These are phyloP conservation scores for Leptobrachium leishanense DNA, from an alignment of 2,113 vertebrate genomes.

Conservation along the genomic window DNA sequence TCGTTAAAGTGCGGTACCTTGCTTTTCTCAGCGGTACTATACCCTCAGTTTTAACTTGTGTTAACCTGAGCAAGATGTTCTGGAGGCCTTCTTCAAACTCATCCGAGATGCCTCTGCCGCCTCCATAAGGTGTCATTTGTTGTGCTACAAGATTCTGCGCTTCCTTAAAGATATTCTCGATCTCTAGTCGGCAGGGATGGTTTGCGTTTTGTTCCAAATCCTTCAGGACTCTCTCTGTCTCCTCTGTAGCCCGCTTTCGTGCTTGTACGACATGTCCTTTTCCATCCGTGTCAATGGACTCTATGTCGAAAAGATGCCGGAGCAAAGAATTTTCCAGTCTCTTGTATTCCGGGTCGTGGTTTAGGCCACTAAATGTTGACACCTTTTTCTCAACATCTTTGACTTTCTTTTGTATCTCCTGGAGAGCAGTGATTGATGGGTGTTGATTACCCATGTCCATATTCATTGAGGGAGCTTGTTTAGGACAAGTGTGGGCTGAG, in stretches of 20 bases:
- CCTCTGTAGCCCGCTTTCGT: conserved; percentile 84
- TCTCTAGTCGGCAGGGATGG: conserved; percentile 83
- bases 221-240: conserved; percentile 85
- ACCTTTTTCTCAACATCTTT: conserved; percentile 87
- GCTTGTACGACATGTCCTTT: conserved; percentile 84
- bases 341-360: conserved; percentile 86
- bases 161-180: conserved; percentile 82
- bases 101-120: conserved; percentile 71
- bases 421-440: conserved; percentile 82
- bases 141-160: conserved; percentile 81
- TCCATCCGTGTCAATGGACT: conserved; percentile 91
- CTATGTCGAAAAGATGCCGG: conserved; percentile 87
- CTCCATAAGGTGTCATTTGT: conserved; percentile 75
- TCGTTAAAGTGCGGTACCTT: conserved; percentile 85
- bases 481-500: conserved; percentile 65
- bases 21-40: conserved; percentile 86
- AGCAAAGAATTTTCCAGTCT: conserved; percentile 84
- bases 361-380: conserved; percentile 82
- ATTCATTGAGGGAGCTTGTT: conserved; percentile 59
- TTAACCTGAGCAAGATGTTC: conserved; percentile 83
- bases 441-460: conserved; percentile 94
- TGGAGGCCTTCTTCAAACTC: conserved; percentile 90
- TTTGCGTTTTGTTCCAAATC: conserved; percentile 90
- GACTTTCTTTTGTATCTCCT: conserved; percentile 86
- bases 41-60: conserved; percentile 91